Percentiles rank a stretch among this genome's conserved stretches.
phyloP scores from a whole-genome alignment of 2,113 vertebrate species.

The Drymodes brunneopygia region DNA sequence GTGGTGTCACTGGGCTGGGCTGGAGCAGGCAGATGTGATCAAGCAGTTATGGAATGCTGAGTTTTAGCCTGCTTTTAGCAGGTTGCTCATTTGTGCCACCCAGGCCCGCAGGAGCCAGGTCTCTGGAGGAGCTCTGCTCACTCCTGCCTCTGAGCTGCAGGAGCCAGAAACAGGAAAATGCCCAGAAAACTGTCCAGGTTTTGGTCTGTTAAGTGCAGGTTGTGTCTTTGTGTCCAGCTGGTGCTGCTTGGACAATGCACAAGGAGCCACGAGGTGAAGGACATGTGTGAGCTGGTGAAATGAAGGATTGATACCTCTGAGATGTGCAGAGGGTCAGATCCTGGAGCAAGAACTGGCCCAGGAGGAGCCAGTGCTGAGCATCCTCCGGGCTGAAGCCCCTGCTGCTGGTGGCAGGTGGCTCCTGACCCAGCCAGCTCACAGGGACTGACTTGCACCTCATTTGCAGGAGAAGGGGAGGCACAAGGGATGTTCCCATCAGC shows the following conservation, averaged over 20 bases:
- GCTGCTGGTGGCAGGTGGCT: not conserved
- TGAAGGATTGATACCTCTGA: not conserved
- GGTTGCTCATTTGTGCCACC: not conserved
- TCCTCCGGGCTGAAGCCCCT: not conserved
- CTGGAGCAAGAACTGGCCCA: fast-evolving
- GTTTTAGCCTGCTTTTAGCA: not conserved
- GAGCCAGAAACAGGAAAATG: not conserved
- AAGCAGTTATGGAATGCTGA: not conserved
- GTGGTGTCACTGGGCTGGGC: not conserved
- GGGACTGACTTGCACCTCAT: not conserved
- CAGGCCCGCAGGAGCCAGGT: fast-evolving
- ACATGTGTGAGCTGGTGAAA: fast-evolving
- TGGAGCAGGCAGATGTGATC: not conserved
- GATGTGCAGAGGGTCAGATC: not conserved
- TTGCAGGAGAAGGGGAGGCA: not conserved
- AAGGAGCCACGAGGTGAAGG: fast-evolving
- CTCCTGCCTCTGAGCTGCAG: not conserved
- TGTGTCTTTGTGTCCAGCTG: not conserved
- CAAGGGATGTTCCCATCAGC: not conserved
- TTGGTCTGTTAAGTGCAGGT: not conserved
- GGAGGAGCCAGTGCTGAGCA: not conserved
- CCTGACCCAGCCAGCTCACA: not conserved
- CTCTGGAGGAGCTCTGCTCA: not conserved
- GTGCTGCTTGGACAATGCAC: not conserved
- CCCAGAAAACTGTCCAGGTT: not conserved